Evolutionary conservation across 2,888 invertebrate genomes (phyloP).

Genomic region (Xestia c-nigrum): DNA sequence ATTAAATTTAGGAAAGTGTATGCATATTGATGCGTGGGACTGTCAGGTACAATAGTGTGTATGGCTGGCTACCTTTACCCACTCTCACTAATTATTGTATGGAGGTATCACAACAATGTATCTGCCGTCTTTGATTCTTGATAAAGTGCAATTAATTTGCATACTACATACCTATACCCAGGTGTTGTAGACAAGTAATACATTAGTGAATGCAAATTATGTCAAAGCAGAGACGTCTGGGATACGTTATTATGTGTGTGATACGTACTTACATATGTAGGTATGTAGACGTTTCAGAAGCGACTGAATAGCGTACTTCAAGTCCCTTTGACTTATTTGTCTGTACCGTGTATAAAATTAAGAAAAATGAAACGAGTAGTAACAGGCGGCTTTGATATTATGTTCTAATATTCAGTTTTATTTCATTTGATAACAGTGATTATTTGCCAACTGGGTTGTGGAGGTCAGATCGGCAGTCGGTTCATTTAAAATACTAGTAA

Average conservation of each 20-base stretch:
- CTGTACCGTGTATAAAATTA: constrained; percentile 65
- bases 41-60: too few species aligned
- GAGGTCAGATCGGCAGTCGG: background rate
- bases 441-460: background rate
- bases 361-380: constrained; percentile 55
- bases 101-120: constrained; percentile 15
- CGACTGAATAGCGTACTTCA: constrained; percentile 63
- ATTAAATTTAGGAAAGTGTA: too few species aligned
- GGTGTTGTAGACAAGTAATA: constrained; percentile 58
- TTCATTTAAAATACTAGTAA: background rate
- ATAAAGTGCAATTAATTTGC: constrained; percentile 68
- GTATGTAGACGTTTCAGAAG: constrained; percentile 65
- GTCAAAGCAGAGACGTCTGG: constrained; percentile 72
- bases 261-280: constrained; percentile 52
- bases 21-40: too few species aligned
- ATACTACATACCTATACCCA: constrained; percentile 39
- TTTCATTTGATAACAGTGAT: background rate
- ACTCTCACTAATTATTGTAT: constrained; percentile 29
- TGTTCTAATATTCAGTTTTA: background rate
- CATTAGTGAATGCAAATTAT: constrained; percentile 78
- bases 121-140: constrained; percentile 50
- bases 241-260: constrained; percentile 63
- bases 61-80: background rate
- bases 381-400: background rate
- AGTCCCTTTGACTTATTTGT: constrained; percentile 70